Conservation (phyloP, 1,140 invertebrate species). For the Fopius arisanus region DNA sequence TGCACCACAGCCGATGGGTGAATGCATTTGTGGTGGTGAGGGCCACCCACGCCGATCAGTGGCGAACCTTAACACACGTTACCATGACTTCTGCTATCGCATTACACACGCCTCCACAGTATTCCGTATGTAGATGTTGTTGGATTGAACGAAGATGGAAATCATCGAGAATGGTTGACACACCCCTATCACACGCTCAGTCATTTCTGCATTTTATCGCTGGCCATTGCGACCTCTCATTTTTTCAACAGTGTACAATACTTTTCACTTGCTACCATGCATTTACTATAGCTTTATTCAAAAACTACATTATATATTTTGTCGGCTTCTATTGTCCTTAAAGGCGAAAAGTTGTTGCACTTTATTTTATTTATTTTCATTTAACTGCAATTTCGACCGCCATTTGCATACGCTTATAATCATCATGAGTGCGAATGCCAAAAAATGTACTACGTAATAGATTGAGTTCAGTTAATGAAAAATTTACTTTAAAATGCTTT, state of each 20-base stretch:
- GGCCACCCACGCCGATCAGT: constrained; percentile 53
- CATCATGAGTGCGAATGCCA: constrained; percentile 2
- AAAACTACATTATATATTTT: no score
- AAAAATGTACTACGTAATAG: no score
- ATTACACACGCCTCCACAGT: constrained; percentile 20
- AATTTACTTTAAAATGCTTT: no score
- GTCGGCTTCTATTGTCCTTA: no score
- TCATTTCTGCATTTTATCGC: background rate
- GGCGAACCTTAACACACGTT: constrained; percentile 18
- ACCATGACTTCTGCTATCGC: background rate
- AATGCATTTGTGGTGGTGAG: constrained; percentile 31
- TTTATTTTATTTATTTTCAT: no score
- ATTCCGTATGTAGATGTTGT: background rate
- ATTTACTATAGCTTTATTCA: no score
- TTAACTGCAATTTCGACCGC: no score
- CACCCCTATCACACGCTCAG: background rate
- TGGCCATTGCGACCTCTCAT: no score
- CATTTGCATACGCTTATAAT: background rate
- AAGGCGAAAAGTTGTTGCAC: no score
- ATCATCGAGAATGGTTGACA: background rate
- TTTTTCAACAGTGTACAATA: background rate
- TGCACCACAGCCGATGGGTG: background rate
- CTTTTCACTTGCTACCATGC: no score
- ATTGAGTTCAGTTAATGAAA: no score
- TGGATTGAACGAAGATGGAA: background rate